A percentile compares a stretch with the other conserved stretches of the same genome.
These are phyloP conservation scores for Phrynocephalus versicolor DNA, from an alignment of 2,113 vertebrate genomes.

Conservation along the genomic window DNA sequence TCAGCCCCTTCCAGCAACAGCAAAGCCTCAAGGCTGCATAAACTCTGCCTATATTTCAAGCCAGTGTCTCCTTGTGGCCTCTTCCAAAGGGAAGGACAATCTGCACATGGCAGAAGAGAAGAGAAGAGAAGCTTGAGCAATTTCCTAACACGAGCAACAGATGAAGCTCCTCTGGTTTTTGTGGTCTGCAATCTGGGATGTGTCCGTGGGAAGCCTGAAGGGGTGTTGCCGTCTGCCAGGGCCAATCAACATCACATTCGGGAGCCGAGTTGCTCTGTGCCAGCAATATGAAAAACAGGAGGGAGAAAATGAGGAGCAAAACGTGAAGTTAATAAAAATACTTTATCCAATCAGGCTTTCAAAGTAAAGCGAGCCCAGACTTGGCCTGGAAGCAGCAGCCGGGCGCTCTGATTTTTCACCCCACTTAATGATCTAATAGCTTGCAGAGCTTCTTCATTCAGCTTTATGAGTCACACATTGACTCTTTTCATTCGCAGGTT, in stretches of 20 bases:
- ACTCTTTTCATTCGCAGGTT: slow-evolving; percentile 24
- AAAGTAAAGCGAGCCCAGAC: slow-evolving; percentile 55
- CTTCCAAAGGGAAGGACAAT: slow-evolving; percentile 20
- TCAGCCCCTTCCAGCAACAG: background rate
- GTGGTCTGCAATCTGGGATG: slow-evolving; percentile 63
- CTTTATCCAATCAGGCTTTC: slow-evolving; percentile 73
- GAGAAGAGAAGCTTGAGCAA: slow-evolving; percentile 57
- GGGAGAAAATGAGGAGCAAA: slow-evolving; percentile 73
- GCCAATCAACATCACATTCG: slow-evolving; percentile 68
- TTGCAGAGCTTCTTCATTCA: slow-evolving; percentile 68
- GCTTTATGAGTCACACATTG: slow-evolving; percentile 71
- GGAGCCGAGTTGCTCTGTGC: slow-evolving; percentile 54
- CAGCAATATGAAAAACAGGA: slow-evolving; percentile 69
- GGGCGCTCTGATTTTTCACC: slow-evolving; percentile 58
- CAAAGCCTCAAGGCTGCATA: background rate
- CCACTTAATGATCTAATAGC: slow-evolving; percentile 71
- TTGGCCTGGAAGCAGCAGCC: slow-evolving; percentile 52
- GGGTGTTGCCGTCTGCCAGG: slow-evolving; percentile 69
- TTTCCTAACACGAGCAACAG: slow-evolving; percentile 55
- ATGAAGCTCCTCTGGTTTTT: slow-evolving; percentile 54
- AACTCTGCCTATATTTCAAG: background rate
- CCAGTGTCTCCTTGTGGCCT: background rate
- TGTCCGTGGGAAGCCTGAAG: slow-evolving; percentile 69
- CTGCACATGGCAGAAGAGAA: slow-evolving; percentile 46
- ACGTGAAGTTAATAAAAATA: slow-evolving; percentile 79